Percentiles rank a stretch among this genome's conserved stretches.
Conservation (phyloP, 2,113 vertebrate genomes). For the Xyrauchen texanus region DNA sequence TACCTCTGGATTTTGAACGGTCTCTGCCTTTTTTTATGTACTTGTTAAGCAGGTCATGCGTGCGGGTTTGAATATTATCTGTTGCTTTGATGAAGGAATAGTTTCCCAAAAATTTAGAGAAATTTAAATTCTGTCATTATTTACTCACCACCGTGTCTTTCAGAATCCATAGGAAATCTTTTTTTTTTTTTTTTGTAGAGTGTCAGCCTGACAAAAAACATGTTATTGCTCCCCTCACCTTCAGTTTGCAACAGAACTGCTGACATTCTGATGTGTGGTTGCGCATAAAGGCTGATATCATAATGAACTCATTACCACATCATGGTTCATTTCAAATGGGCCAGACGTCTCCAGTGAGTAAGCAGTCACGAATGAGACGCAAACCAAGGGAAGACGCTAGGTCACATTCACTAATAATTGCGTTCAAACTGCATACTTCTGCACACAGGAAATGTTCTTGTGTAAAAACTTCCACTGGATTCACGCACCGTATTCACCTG, state of each 20-base stretch:
- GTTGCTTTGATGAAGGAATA: too few relatives aligned
- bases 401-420: too few relatives aligned
- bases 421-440: too few relatives aligned
- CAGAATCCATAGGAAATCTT: too few relatives aligned
- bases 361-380: neutral
- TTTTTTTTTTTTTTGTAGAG: too few relatives aligned
- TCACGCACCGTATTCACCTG: too few relatives aligned
- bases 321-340: slow-evolving; percentile 44
- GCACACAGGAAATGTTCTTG: too few relatives aligned
- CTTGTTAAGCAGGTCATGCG: neutral
- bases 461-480: too few relatives aligned
- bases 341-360: slow-evolving; percentile 20
- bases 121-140: too few relatives aligned
- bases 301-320: slow-evolving; percentile 46
- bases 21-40: slow-evolving; percentile 1
- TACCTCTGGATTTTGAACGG: slow-evolving; percentile 38
- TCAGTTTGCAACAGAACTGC: slow-evolving; percentile 18
- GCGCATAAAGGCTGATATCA: slow-evolving; percentile 22
- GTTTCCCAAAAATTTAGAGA: too few relatives aligned
- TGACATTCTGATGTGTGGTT: slow-evolving; percentile 34
- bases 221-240: slow-evolving; percentile 33
- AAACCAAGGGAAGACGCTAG: too few relatives aligned
- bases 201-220: slow-evolving; percentile 29
- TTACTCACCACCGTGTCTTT: too few relatives aligned
- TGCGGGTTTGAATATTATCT: neutral